These are phyloP conservation scores for Drosophila hamatofila DNA, from an alignment of 2,888 invertebrate species.

Conservation along the genomic window DNA sequence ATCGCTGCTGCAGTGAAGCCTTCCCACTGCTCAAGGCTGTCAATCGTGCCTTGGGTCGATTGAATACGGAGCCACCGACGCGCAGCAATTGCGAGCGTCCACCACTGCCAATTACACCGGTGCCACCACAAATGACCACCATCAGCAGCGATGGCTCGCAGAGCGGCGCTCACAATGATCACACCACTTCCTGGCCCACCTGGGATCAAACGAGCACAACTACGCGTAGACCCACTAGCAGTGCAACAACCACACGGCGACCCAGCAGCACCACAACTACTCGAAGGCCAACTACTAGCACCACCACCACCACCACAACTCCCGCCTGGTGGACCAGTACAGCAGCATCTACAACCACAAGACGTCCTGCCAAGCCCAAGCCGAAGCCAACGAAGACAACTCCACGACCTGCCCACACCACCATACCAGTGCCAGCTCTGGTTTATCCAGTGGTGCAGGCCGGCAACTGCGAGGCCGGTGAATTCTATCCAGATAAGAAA, in stretches of 20 bases:
- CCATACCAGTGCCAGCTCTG: conserved; percentile 85
- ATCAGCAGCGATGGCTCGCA: conserved; percentile 87
- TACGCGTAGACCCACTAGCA: conserved; percentile 49
- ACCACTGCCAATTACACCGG: conserved; percentile 90
- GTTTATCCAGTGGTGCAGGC: conserved; percentile 85
- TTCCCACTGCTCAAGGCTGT: conserved; percentile 92
- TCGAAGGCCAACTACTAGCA: conserved; percentile 31
- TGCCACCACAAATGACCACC: conserved; percentile 91
- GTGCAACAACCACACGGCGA: conserved; percentile 72
- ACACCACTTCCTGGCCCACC: conserved; percentile 79
- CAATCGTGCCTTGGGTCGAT: conserved; percentile 90
- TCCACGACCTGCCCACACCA: conserved; percentile 72
- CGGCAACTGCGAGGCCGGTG: conserved; percentile 86
- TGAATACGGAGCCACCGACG: conserved; percentile 86
- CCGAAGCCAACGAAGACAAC: conserved; percentile 69
- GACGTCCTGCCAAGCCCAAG: conserved; percentile 70
- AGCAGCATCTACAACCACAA: conserved; percentile 67
- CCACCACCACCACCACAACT: conserved; percentile 64
- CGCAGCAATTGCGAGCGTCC: conserved; percentile 90
- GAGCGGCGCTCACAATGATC: conserved; percentile 64
- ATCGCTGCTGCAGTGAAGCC: conserved; percentile 92
- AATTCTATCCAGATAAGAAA: conserved; percentile 87
- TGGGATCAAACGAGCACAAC: conserved; percentile 72
- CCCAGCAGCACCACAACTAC: conserved; percentile 63
- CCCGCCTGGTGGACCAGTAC: conserved; percentile 85